Conservation (phyloP, 2,113 vertebrate species). For the Bufo gargarizans region DNA sequence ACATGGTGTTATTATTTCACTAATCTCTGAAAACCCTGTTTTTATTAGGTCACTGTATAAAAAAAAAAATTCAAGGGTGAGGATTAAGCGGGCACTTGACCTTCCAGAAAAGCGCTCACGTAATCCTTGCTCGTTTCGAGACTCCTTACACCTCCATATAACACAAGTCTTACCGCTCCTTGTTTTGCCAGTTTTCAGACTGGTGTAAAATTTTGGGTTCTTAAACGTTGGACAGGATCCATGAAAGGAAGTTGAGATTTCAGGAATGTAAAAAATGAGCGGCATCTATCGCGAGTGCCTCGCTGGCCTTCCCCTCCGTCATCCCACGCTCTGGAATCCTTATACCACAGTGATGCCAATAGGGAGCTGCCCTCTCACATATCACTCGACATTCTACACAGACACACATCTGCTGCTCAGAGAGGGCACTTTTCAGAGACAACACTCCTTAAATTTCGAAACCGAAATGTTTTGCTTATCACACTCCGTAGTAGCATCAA, state of each 20-base stretch:
- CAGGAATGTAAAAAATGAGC: conserved; percentile 13
- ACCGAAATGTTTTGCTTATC: neutral
- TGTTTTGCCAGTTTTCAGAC: neutral
- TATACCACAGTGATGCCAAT: neutral
- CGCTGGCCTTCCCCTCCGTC: neutral
- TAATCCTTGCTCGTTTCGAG: too few relatives aligned
- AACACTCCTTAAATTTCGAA: neutral
- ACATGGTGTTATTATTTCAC: neutral
- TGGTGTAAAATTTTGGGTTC: neutral
- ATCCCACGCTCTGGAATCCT: conserved; percentile 30
- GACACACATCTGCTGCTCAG: neutral
- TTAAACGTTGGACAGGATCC: neutral
- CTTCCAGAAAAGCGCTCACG: too few relatives aligned
- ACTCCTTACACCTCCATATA: too few relatives aligned
- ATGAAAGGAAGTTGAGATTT: neutral
- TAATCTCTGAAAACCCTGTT: neutral
- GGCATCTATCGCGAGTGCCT: neutral
- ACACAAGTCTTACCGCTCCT: too few relatives aligned
- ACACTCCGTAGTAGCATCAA: neutral
- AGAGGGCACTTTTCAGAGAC: neutral
- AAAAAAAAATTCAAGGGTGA: too few relatives aligned
- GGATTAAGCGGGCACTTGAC: too few relatives aligned
- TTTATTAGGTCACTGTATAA: too few relatives aligned
- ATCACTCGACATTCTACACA: neutral
- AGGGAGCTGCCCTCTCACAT: neutral